phyloP scores from a whole-genome alignment of 1,140 invertebrate species.

The Zaprionus tsacasi region DNA sequence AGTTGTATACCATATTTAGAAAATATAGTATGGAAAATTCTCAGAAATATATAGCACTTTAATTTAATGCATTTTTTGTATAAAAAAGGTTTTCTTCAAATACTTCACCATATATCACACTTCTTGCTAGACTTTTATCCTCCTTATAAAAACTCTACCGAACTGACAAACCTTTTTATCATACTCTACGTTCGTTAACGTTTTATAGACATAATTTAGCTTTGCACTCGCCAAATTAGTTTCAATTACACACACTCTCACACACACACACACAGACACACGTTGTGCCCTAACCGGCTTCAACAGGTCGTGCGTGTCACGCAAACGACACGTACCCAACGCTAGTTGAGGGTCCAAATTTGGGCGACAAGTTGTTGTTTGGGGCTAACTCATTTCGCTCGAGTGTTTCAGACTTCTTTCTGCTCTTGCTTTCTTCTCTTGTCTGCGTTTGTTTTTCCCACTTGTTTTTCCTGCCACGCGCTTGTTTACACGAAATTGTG shows the following conservation, averaged over 20 bases:
- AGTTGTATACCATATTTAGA: no score
- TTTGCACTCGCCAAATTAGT: background rate
- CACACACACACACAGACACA: background rate
- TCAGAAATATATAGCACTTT: no score
- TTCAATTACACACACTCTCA: background rate
- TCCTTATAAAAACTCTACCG: no score
- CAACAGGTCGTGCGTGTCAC: slow-evolving; percentile 5
- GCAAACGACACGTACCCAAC: slow-evolving; percentile 2
- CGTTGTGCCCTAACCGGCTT: background rate
- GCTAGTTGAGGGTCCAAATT: slow-evolving; percentile 2
- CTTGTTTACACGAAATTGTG: slow-evolving; percentile 67
- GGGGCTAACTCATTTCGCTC: slow-evolving; percentile 7
- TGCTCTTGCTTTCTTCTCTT: background rate
- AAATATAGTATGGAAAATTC: background rate
- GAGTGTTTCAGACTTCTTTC: slow-evolving; percentile 20
- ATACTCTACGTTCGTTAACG: no score
- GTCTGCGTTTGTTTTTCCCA: background rate
- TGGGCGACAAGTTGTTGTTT: background rate
- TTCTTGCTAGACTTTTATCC: background rate
- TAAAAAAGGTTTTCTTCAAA: background rate
- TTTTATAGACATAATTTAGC: background rate
- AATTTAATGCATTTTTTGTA: background rate
- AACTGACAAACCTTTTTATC: no score
- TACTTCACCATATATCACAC: background rate
- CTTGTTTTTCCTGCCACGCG: slow-evolving; percentile 26